A percentile compares a stretch with the other conserved stretches of the same genome.
Evolutionary conservation across 2,113 vertebrate genomes (phyloP).

Genomic region (Tympanuchus pallidicinctus): DNA sequence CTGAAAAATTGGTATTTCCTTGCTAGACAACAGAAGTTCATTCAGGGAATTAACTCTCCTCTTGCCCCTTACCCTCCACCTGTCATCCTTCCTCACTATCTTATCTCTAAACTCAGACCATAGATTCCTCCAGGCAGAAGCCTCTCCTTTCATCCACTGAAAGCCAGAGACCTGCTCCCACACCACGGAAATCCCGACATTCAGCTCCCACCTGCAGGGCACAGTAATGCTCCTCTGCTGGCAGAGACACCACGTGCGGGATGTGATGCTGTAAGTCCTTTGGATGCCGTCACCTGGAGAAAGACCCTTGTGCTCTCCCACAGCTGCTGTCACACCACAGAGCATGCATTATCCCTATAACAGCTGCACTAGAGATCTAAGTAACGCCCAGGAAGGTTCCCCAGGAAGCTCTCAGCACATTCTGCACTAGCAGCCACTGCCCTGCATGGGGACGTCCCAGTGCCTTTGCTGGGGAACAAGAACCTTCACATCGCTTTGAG

Average conservation of each 20-base stretch:
- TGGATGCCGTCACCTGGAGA: neutral
- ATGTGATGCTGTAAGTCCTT: fast-evolving
- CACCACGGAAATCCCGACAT: neutral
- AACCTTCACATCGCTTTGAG: fast-evolving
- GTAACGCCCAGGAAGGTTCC: fast-evolving
- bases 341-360: fast-evolving
- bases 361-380: neutral
- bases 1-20: conserved; percentile 52
- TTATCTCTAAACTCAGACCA: neutral
- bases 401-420: neutral
- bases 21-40: conserved; percentile 32
- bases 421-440: neutral
- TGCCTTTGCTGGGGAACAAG: neutral
- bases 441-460: fast-evolving
- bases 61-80: conserved; percentile 5
- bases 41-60: conserved; percentile 32
- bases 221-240: fast-evolving
- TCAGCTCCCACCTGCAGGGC: neutral
- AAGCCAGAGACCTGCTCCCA: neutral
- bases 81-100: neutral
- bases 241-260: neutral
- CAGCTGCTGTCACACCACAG: neutral
- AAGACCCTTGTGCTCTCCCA: neutral
- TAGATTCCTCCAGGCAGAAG: neutral
- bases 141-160: neutral